Base-by-base conservation (phyloP, 1,140 invertebrate genomes). In the Heterodera schachtii region DNA sequence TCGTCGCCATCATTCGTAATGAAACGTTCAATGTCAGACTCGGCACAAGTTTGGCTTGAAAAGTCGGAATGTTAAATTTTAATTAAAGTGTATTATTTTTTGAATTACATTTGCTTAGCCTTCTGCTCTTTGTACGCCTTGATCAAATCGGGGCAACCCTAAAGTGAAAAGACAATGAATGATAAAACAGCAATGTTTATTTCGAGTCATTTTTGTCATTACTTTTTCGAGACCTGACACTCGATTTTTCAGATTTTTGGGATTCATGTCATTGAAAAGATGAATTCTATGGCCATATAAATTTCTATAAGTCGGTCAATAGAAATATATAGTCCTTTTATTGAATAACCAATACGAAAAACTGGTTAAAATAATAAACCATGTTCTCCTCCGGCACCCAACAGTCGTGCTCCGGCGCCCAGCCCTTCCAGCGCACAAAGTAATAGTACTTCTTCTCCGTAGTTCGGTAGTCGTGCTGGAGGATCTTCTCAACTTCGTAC, bases 401-500 rank as follows among this genome's bases (percentile, higher is more conserved):
- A 5, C 43, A 21, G 44, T 80, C 75, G 9, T 71, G 70, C 31
- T 67, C 31, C 9, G 31, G 9, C 57, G 69, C 13, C 46, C 75
- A 80, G 13, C 70, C 70, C 31, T 75, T 57, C 79, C 79, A 80
- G 64, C 70, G 73, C 31, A 80, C 71, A n/a, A 8, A 43, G 60
- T 80, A 80, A 46, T 49, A 71, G 19, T 70, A 9, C 8, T 44
- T 80, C 44, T 69, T 47, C 21, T 73, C 75, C 7, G 73, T 19
- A 21, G 67, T 70, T n/a, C 75, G 44, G 73, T 74, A 80, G 9
- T 46, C 41, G 31, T 73, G 52, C 2, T 41, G 19, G 31, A 80
- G 31, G 3, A 80, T 80, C 73, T 73, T 80, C 31, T 80, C 79
- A 13, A 80, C 79, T 8, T 80, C 79, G 69, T 80, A 80, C 44